Base-by-base conservation (phyloP, 1,140 invertebrate genomes). In the Leptoteleia sp. region DNA sequence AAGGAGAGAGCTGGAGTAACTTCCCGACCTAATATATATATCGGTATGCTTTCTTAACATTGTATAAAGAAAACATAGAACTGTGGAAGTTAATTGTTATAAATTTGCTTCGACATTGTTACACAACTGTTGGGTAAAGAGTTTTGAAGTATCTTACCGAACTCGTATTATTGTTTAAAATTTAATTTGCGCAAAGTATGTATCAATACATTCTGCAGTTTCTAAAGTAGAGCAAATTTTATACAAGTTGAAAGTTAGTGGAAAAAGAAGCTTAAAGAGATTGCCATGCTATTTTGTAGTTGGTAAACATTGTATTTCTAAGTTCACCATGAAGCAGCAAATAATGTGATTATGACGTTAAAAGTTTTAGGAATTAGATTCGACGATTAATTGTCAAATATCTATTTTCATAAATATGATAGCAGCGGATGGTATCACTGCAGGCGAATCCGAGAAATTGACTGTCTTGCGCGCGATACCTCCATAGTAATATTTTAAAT, bases 261-360 rank as follows among this genome's bases (percentile, higher is more conserved):
- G 29, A 55, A 67, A 67, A 55, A 33, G n/a, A 67, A 67, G 62
- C 47, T 65, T 65, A 65, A 65, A 48, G 62, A 65, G 35, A 65
- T 65, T 52, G 45, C 47, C 29, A 31, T 7, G 61, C 25, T 48
- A 52, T 50, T 64, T 64, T 50, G 61, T 64, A 64, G 35, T 62
- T 62, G 37, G 59, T 47, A 62, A 62, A 50, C 45, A 62, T 9
- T 48, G 33, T 45, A 65, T 43, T 65, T 4, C 17, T 33, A 43
- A 65, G 61, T 65, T 65, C 47, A 45, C 15, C 37, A 27, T 29
- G 7, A 29, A 45, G 50, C 31, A 67, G 55, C 22, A 45, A 65
- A 54, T 65, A 43, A 65, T 54, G 38, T 22, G 48, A 65, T 65
- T 65, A 54, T 65, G 38, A 33, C 61, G 37, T 65, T 65, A 52